A percentile compares a stretch with the other conserved stretches of the same genome.
Conservation (phyloP, 2,888 invertebrate species). For the Callinectes sapidus region DNA sequence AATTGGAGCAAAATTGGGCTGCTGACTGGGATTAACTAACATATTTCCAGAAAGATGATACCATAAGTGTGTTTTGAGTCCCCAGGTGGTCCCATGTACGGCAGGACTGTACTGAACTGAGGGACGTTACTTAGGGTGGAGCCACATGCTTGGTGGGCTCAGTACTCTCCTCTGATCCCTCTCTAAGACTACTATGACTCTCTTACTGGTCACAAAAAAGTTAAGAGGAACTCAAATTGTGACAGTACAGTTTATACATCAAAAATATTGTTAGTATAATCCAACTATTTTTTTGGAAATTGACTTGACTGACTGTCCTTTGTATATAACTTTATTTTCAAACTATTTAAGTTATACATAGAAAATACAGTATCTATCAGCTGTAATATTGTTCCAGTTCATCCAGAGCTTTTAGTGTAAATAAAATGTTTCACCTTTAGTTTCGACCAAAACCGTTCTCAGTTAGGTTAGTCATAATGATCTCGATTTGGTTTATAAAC, state of each 20-base stretch:
- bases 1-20: not conserved
- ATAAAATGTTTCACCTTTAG: constrained; percentile 5
- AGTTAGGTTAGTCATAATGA: constrained; percentile 58
- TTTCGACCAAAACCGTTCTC: not conserved
- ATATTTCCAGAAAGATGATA: not conserved
- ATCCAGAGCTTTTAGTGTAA: constrained; percentile 34
- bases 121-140: not conserved
- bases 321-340: not conserved
- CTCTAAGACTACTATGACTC: not conserved
- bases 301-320: not conserved
- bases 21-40: not conserved
- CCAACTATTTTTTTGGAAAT: not conserved
- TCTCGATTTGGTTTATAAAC: constrained; percentile 65
- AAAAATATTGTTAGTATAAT: not conserved
- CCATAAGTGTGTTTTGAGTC: not conserved
- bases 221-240: not conserved
- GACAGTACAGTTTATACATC: not conserved
- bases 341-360: not conserved
- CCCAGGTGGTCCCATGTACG: not conserved
- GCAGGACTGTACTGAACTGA: constrained; percentile 1
- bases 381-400: constrained; percentile 17
- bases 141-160: not conserved
- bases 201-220: not conserved
- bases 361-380: no score
- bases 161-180: not conserved